These are phyloP conservation scores for Drosophila neotestacea DNA, from an alignment of 2,888 invertebrate genomes.

Conservation along the genomic window DNA sequence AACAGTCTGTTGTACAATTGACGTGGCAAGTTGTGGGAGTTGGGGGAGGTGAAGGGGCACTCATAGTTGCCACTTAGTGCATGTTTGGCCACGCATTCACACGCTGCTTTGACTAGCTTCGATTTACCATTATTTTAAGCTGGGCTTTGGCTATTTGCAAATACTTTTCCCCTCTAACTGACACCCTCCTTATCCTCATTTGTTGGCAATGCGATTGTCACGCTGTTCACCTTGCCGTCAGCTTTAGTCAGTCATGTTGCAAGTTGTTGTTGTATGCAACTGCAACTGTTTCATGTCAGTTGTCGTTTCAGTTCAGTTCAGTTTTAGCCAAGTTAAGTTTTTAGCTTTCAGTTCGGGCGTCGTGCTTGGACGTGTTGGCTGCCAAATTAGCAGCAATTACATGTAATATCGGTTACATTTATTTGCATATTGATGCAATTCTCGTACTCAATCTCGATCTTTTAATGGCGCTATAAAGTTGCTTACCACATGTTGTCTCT, in stretches of 20 bases:
- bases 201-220: slow-evolving; percentile 64
- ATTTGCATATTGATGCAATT: slow-evolving; percentile 82
- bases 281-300: slow-evolving; percentile 69
- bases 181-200: background rate
- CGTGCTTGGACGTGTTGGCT: slow-evolving; percentile 80
- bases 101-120: slow-evolving; percentile 67
- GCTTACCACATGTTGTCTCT: slow-evolving; percentile 68
- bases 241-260: slow-evolving; percentile 78
- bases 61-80: slow-evolving; percentile 22
- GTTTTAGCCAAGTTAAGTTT: slow-evolving; percentile 5
- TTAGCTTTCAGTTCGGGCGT: slow-evolving; percentile 46
- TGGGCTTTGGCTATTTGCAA: slow-evolving; percentile 30
- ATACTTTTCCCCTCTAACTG: background rate
- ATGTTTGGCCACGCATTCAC: slow-evolving; percentile 69
- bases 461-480: slow-evolving; percentile 80
- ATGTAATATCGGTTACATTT: slow-evolving; percentile 81
- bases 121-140: slow-evolving; percentile 65
- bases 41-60: background rate
- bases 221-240: slow-evolving; percentile 77
- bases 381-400: slow-evolving; percentile 83
- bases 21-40: background rate
- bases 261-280: slow-evolving; percentile 39
- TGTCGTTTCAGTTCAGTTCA: slow-evolving; percentile 19
- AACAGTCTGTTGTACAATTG: slow-evolving; percentile 21
- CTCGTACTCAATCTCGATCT: slow-evolving; percentile 48